phyloP scores from a whole-genome alignment of 2,888 invertebrate species.

The Oscheius sp. region DNA sequence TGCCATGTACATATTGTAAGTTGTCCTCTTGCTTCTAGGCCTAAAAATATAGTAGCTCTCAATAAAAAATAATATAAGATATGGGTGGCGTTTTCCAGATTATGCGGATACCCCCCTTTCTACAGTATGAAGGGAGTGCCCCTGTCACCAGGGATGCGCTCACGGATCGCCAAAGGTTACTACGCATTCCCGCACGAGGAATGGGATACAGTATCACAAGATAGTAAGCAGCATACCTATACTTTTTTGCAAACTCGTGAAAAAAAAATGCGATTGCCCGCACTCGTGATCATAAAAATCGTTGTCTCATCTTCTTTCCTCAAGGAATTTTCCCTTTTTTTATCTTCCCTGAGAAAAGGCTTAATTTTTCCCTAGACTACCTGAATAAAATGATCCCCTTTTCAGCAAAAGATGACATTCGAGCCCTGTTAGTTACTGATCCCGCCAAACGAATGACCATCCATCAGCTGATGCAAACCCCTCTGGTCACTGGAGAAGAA shows the following conservation, averaged over 20 bases:
- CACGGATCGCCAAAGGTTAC: slow-evolving; percentile 91
- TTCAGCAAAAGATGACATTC: slow-evolving; percentile 70
- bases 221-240: slow-evolving; percentile 77
- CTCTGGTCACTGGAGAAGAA: slow-evolving; percentile 58
- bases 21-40: slow-evolving; percentile 59
- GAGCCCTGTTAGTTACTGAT: slow-evolving; percentile 66
- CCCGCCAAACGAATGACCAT: slow-evolving; percentile 67
- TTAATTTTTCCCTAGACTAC: neutral
- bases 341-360: neutral
- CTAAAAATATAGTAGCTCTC: neutral
- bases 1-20: slow-evolving; percentile 96
- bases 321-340: slow-evolving; percentile 1
- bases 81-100: slow-evolving; percentile 73
- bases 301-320: neutral
- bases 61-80: too few relatives aligned
- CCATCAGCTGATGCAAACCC: slow-evolving; percentile 65
- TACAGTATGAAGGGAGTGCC: slow-evolving; percentile 96
- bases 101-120: slow-evolving; percentile 98
- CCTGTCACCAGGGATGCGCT: slow-evolving; percentile 99
- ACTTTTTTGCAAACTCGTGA: slow-evolving; percentile 16
- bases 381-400: slow-evolving; percentile 2
- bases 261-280: slow-evolving; percentile 4
- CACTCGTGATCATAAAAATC: neutral
- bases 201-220: slow-evolving; percentile 91
- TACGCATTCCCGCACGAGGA: slow-evolving; percentile 96